Conservation (phyloP, 1,140 invertebrate species). For the Lepidurus apus region DNA sequence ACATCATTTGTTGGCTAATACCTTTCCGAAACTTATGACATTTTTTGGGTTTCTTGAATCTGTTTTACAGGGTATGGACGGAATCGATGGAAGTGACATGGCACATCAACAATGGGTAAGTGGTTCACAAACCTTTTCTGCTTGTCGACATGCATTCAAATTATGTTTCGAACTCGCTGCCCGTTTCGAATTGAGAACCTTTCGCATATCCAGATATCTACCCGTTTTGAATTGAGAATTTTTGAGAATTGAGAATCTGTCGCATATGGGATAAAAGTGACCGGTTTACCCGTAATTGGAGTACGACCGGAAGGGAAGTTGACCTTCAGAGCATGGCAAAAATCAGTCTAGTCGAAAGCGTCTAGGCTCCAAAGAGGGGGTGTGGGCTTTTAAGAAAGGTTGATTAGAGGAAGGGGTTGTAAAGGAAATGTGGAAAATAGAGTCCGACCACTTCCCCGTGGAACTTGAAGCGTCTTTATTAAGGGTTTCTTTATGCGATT, state of each 20-base stretch:
- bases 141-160: too few relatives aligned
- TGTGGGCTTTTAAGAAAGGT: background rate
- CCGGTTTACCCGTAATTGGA: background rate
- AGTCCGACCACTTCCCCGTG: background rate
- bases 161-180: too few relatives aligned
- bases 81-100: constrained; percentile 4
- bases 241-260: background rate
- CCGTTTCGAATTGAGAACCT: background rate
- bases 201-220: background rate
- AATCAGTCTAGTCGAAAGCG: too few relatives aligned
- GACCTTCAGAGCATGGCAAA: background rate
- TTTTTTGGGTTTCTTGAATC: background rate
- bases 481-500: constrained; percentile 16
- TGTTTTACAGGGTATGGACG: background rate
- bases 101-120: constrained; percentile 16
- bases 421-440: background rate
- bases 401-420: constrained; percentile 7
- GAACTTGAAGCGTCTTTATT: constrained; percentile 8
- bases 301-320: background rate
- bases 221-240: background rate
- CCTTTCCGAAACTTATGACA: too few relatives aligned
- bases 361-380: background rate
- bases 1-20: too few relatives aligned
- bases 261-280: background rate
- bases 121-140: background rate